Evolutionary conservation across 1,140 invertebrate genomes (phyloP).

Genomic region (Parasteatoda tepidariorum): DNA sequence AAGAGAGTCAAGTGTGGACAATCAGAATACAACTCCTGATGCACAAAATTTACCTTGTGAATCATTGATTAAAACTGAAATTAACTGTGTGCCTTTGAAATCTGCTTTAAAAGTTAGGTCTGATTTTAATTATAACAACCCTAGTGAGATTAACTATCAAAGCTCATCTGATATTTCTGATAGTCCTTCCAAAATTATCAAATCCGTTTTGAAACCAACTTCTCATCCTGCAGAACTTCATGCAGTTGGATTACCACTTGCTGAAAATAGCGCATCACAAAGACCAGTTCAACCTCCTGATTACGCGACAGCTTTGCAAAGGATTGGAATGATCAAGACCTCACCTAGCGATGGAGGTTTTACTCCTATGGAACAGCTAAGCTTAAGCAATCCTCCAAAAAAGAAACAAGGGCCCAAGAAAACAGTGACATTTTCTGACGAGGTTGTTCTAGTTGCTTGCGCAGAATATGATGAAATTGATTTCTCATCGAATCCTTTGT

Average conservation of each 20-base stretch:
- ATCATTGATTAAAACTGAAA: background rate
- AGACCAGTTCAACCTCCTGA: slow-evolving; percentile 64
- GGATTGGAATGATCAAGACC: slow-evolving; percentile 48
- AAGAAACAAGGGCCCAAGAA: slow-evolving; percentile 75
- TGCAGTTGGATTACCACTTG: background rate
- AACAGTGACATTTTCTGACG: slow-evolving; percentile 92
- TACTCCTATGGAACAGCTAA: background rate
- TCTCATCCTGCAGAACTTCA: background rate
- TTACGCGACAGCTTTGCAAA: slow-evolving; percentile 64
- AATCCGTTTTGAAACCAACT: slow-evolving; percentile 27
- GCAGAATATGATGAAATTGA: slow-evolving; percentile 86
- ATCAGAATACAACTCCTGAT: background rate
- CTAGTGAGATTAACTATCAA: background rate
- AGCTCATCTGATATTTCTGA: background rate
- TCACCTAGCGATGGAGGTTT: background rate
- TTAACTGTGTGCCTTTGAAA: slow-evolving; percentile 15
- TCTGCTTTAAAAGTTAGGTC: slow-evolving; percentile 23
- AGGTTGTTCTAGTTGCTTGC: slow-evolving; percentile 90
- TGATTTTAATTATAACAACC: slow-evolving; percentile 3
- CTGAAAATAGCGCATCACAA: background rate
- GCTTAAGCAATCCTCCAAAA: slow-evolving; percentile 20
- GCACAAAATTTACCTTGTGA: background rate
- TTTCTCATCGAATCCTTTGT: slow-evolving; percentile 89
- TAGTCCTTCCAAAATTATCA: background rate
- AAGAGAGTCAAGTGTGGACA: background rate